Conservation (phyloP, 2,797 vertebrate species). For the Schizopygopsis malacanthus region DNA sequence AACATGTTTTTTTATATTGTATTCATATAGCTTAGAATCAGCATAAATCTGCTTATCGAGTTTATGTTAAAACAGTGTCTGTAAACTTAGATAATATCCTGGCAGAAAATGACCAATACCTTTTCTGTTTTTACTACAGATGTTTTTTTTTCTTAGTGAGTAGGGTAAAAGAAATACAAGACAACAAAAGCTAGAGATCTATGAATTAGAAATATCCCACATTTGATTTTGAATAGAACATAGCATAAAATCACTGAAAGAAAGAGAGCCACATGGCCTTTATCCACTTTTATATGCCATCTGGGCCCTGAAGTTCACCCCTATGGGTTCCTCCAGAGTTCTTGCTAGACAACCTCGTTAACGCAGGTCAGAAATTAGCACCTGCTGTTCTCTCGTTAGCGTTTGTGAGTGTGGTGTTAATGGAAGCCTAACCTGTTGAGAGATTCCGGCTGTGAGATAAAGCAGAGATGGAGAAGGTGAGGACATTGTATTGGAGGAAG, state of each 20-base stretch:
- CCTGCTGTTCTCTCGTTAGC: constrained; percentile 49
- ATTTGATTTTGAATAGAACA: neutral
- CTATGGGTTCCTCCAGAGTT: constrained; percentile 25
- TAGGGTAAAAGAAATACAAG: neutral
- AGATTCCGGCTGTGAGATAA: constrained; percentile 40
- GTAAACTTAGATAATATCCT: too few species aligned
- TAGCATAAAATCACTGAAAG: neutral
- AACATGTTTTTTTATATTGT: too few species aligned
- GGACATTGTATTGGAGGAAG: constrained; percentile 18
- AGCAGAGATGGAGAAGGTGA: constrained; percentile 24
- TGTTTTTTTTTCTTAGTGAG: neutral
- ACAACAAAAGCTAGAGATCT: neutral
- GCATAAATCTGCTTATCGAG: too few species aligned
- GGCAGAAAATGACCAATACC: too few species aligned
- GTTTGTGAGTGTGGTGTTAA: constrained; percentile 51
- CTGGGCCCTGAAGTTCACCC: constrained; percentile 10
- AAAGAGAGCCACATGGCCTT: constrained; percentile 25
- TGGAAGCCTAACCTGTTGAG: constrained; percentile 36
- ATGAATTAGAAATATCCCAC: neutral
- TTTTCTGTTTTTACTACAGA: neutral
- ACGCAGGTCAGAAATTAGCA: constrained; percentile 44
- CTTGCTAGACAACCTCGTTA: constrained; percentile 27
- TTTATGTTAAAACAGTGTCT: too few species aligned
- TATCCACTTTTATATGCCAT: constrained; percentile 21
- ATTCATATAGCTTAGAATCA: too few species aligned